Base-by-base conservation (phyloP, 2,797 vertebrate species). In the Pachyuromys duprasi region DNA sequence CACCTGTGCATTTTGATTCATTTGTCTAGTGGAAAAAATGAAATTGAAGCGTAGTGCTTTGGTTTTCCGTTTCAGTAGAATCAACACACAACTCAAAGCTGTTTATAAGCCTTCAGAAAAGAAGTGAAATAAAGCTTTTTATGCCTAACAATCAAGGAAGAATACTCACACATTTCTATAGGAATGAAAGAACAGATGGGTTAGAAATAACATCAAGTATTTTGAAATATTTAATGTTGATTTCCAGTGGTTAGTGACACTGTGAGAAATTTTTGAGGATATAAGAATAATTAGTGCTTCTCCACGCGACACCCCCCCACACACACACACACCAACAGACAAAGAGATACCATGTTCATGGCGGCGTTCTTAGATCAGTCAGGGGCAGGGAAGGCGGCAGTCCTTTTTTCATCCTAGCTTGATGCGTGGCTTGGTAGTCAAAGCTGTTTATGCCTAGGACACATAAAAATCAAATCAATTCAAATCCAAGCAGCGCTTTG, bases 141-240 rank as follows among this genome's bases (percentile, higher is more conserved):
- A 20, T 86, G 42, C 4, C 65, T 26, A 63, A 67, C 15, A 67
- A 8, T 83, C 57, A 86, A 7, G 18, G 2, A 24, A 88, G 36
- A 89, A 83, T 20, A 60, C 11, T 78, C 18, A 65, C 26, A 55
- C 0, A 15, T 60, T 2, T 42, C 65, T 86, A 45, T 75, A 83
- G 5, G 17, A 67, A 91, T 45, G 81, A 55, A 18, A 28, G 1
- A 9, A 33, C 13, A 81, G 49, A 6, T 1, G 36, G 2, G 2
- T 87, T 7, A 67, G 55, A 92, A 93, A 57, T 57, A 93, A 22
- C 14, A 80, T 72, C 15, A 94, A 80, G 36, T 49, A 80, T 72
- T 89, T 81, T 63, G 53, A 96, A 84, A 94, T 90, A 63, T 70
- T 84, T 90, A 63, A 57, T 42, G 75, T 28, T 88, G 42, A 76